Conservation (phyloP, 1,140 invertebrate genomes). For the Rhizoglyphus robini region DNA sequence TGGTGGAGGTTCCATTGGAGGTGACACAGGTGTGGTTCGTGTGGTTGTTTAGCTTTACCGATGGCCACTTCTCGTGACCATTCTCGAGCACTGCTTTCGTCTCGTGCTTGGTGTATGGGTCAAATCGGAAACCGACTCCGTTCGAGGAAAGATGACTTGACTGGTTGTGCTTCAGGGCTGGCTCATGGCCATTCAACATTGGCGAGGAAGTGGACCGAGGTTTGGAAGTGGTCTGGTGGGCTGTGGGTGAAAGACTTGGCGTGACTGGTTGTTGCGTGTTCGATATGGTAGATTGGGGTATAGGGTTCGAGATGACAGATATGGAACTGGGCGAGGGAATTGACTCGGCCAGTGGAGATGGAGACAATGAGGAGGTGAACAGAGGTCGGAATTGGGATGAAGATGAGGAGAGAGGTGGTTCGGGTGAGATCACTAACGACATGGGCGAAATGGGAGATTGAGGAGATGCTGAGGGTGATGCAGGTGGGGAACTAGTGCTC, state of each 20-base stretch:
- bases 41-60: not conserved
- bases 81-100: constrained; percentile 3
- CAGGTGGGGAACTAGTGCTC: not conserved
- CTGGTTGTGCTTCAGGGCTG: not conserved
- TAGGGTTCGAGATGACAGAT: too few relatives aligned
- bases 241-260: too few relatives aligned
- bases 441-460: not conserved
- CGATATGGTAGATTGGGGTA: too few relatives aligned
- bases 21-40: not conserved
- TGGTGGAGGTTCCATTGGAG: not conserved
- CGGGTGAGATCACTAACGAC: too few relatives aligned
- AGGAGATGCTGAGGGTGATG: not conserved
- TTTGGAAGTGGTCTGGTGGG: too few relatives aligned
- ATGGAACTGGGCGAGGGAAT: too few relatives aligned
- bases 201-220: not conserved
- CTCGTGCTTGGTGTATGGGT: not conserved
- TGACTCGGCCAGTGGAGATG: not conserved
- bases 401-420: not conserved
- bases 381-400: not conserved
- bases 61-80: constrained; percentile 2
- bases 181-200: not conserved
- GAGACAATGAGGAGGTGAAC: not conserved
- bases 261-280: too few relatives aligned
- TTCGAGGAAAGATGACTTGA: not conserved
- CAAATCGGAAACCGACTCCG: not conserved